Evolutionary conservation across 2,797 vertebrate species (phyloP).

Genomic region (Fringilla coelebs): DNA sequence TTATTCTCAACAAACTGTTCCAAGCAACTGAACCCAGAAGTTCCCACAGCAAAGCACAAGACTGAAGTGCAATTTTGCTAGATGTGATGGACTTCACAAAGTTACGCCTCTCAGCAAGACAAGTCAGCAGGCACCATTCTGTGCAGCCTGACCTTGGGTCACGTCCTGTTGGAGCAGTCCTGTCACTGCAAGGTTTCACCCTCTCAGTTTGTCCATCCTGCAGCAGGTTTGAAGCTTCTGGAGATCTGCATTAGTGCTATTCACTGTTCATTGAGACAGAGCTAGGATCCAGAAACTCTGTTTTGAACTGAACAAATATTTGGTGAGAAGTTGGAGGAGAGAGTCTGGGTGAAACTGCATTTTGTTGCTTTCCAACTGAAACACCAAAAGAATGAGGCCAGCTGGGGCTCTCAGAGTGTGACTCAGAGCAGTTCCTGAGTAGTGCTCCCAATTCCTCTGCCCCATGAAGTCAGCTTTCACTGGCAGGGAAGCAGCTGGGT

Average conservation of each 20-base stretch:
- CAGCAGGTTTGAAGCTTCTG: neutral
- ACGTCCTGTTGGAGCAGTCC: fast-evolving
- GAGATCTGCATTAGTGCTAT: neutral
- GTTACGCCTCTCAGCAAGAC: neutral
- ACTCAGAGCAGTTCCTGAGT: neutral
- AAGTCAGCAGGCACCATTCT: neutral
- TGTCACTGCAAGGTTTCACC: neutral
- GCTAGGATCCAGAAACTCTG: neutral
- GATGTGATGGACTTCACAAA: neutral
- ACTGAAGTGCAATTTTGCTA: neutral
- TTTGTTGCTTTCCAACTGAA: neutral
- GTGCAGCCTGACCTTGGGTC: neutral
- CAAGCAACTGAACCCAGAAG: neutral
- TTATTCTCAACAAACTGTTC: neutral
- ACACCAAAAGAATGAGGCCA: neutral
- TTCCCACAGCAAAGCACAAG: neutral
- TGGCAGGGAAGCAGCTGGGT: neutral
- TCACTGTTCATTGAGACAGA: neutral
- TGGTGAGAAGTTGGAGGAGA: neutral
- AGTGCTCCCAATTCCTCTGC: neutral
- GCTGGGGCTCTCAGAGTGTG: neutral
- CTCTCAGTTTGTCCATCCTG: neutral
- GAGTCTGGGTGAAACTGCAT: neutral
- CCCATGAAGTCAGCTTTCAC: neutral
- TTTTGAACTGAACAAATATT: neutral